These are phyloP conservation scores for Myrmecobius fasciatus DNA, from an alignment of 2,113 vertebrate genomes.

Conservation along the genomic window DNA sequence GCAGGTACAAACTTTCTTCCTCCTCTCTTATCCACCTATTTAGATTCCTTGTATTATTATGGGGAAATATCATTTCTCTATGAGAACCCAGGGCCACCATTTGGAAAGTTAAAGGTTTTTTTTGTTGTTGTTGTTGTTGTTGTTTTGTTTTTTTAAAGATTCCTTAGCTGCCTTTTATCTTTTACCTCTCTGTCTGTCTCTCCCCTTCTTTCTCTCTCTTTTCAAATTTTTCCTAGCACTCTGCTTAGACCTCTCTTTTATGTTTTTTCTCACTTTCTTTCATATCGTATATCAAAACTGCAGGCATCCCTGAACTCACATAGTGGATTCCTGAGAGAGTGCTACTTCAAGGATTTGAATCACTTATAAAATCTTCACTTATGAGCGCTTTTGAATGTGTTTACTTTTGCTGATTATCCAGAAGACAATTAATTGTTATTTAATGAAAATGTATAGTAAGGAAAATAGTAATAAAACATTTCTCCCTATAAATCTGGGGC, in stretches of 20 bases:
- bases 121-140: too few species aligned
- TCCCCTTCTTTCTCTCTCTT: not conserved
- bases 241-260: too few species aligned
- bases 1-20: slow-evolving; percentile 22
- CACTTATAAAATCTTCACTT: not conserved
- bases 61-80: not conserved
- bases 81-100: too few species aligned
- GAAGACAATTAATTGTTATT: not conserved
- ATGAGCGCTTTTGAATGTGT: not conserved
- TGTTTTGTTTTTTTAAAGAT: too few species aligned
- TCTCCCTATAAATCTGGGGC: not conserved
- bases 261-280: too few species aligned
- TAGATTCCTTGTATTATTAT: not conserved
- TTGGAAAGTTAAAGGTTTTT: too few species aligned
- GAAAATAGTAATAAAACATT: not conserved
- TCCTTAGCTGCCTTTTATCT: too few species aligned
- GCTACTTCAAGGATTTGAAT: not conserved
- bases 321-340: not conserved
- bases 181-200: too few species aligned
- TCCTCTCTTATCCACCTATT: not conserved
- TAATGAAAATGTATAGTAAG: not conserved
- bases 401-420: not conserved
- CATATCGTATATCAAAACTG: too few species aligned
- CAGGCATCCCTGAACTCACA: not conserved
- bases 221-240: not conserved